Conservation (phyloP, 1,140 invertebrate genomes). For the Apis laboriosa region DNA sequence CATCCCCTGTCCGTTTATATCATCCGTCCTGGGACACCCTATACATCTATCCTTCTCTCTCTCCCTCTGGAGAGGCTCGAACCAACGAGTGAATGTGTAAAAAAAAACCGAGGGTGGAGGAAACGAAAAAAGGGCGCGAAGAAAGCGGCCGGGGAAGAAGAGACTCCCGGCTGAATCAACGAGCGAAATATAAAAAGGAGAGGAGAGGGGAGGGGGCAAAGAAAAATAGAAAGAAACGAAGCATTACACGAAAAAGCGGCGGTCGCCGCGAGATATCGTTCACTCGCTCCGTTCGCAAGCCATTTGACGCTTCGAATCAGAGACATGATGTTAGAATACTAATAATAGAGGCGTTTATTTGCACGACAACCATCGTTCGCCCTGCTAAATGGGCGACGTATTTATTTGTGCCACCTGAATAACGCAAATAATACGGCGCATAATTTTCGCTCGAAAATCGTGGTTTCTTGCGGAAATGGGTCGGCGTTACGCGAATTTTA, state of each 20-base stretch:
- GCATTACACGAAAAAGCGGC: conserved; percentile 30
- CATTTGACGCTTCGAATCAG: conserved; percentile 46
- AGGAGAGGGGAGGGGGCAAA: no score
- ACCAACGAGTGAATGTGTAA: conserved; percentile 39
- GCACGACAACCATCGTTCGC: conserved; percentile 13
- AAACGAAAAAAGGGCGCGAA: conserved; percentile 35
- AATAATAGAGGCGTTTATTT: conserved; percentile 43
- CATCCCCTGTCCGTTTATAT: no score
- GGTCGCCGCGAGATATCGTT: neutral
- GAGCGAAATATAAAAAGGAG: neutral
- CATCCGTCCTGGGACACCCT: no score
- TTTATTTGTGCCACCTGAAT: conserved; percentile 29
- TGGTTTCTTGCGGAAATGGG: neutral
- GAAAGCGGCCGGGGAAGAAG: conserved; percentile 14
- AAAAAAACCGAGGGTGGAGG: neutral
- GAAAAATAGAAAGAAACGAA: neutral
- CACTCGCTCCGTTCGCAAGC: conserved; percentile 13
- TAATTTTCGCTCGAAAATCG: neutral
- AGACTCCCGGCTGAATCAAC: conserved; percentile 8
- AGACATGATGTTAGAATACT: conserved; percentile 40
- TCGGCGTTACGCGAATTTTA: neutral
- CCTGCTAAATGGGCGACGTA: conserved; percentile 13
- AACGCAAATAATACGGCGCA: conserved; percentile 18
- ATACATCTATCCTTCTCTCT: neutral
- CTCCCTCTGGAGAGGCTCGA: conserved; percentile 13